A percentile compares a stretch with the other conserved stretches of the same genome.
Conservation (phyloP, 2,797 vertebrate genomes). For the Schizopygopsis malacanthus region DNA sequence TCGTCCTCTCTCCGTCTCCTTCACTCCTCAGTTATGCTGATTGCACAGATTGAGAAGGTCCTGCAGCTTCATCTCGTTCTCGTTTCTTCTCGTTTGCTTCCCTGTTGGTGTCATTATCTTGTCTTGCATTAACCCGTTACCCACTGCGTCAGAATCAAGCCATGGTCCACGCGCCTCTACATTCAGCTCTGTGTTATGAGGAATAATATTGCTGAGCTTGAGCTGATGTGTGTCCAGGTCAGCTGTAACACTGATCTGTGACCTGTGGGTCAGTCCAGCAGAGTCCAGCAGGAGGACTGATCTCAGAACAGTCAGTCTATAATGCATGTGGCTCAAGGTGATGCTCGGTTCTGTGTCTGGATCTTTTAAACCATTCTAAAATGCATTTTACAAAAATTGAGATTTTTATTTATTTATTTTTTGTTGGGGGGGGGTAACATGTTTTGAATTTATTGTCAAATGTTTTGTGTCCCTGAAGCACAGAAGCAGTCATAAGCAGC, state of each 20-base stretch:
- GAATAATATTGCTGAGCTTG: background rate
- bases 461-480: background rate
- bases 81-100: background rate
- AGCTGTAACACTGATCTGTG: constrained; percentile 8
- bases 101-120: background rate
- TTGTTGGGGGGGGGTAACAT: background rate
- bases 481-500: too few relatives aligned
- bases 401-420: background rate
- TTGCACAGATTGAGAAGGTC: background rate
- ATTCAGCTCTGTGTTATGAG: background rate
- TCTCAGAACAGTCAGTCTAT: background rate
- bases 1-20: constrained; percentile 33
- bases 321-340: too few relatives aligned
- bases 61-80: background rate
- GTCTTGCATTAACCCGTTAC: background rate
- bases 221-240: background rate
- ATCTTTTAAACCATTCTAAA: background rate
- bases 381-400: background rate
- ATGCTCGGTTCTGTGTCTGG: background rate
- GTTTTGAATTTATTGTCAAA: background rate
- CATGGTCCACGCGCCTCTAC: background rate
- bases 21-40: background rate
- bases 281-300: background rate
- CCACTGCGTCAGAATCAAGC: background rate
- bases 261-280: background rate